These are phyloP conservation scores for Scaptodrosophila lebanonensis DNA, from an alignment of 1,140 invertebrate species.

Conservation along the genomic window DNA sequence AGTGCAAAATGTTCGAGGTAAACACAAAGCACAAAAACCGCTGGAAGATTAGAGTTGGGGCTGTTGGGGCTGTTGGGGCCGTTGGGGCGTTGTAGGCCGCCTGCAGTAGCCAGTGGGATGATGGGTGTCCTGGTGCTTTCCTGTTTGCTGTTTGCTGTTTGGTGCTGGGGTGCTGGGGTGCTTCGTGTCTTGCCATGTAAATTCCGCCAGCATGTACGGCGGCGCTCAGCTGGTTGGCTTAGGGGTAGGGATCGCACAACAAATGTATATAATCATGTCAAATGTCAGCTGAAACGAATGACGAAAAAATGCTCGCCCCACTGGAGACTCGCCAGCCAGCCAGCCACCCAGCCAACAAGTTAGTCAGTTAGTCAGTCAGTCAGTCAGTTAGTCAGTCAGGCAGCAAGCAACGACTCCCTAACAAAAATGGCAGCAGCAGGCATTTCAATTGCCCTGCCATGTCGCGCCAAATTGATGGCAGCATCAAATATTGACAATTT, in stretches of 20 bases:
- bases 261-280: constrained; percentile 73
- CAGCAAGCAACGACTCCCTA: too few relatives aligned
- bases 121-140: constrained; percentile 19
- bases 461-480: constrained; percentile 49
- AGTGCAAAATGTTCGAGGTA: constrained; percentile 50
- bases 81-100: too few relatives aligned
- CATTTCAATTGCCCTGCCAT: constrained; percentile 44
- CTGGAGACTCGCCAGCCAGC: constrained; percentile 5
- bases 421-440: too few relatives aligned
- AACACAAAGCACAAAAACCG: constrained; percentile 30
- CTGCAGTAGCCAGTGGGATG: too few relatives aligned
- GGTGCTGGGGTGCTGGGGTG: not conserved
- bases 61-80: too few relatives aligned
- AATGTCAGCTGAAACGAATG: constrained; percentile 61
- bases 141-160: not conserved
- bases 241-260: constrained; percentile 30
- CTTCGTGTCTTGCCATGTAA: constrained; percentile 41
- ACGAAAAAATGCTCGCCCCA: constrained; percentile 32
- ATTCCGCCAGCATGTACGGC: constrained; percentile 43
- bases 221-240: constrained; percentile 1
- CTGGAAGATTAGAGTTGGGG: constrained; percentile 71
- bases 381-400: too few relatives aligned
- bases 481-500: constrained; percentile 67
- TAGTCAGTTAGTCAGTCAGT: too few relatives aligned
- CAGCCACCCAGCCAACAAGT: too few relatives aligned